Evolutionary conservation across 2,113 vertebrate species (phyloP), one percentile per base, ranked within the genome.

Genomic region (Pavo muticus): DNA sequence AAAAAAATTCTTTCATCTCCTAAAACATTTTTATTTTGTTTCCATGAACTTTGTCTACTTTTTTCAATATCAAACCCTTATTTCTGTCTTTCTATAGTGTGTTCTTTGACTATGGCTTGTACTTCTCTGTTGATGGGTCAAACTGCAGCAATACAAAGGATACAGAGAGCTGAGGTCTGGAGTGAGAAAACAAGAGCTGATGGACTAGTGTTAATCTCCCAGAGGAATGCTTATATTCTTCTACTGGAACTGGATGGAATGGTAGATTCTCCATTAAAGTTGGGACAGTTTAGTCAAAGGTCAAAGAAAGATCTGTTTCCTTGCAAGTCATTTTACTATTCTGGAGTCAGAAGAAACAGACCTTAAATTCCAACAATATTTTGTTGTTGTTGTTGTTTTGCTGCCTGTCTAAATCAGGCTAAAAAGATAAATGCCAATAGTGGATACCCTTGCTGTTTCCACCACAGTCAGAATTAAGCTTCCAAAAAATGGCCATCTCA

Each of bases 401-500:
- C 40, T 93, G 27, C 25, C 60, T 57, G 85, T 80, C 93, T 98
- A 97, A 98, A 98, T 94, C 95, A 96, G 91, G 70, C 37, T 40
- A 40, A 93, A 93, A 96, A 95, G 48, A 90, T 84, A 87, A 92
- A 92, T 93, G 88, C 50, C 82, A 91, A 35, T 71, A 91, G n/a
- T 77, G 75, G 87, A 94, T 92, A 70, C 19, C 78, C 87, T 96
- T 87, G 97, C 30, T 35, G 96, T 93, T 97, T 97, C 94, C 87
- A 96, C 95, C 96, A 97, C 19, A 65, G 91, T 95, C 93, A 93
- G 97, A 98, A 98, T 95, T 95, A 98, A 98, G 94, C 90, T 86
- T 94, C 93, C 97, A 87, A 63, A 96, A 98, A 98, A 96, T 60
- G 87, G 90, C 96, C 81, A 86, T 94, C 97, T 98, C 98, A 98